Conservation (phyloP, 2,113 vertebrate species). For the Empidonax traillii region DNA sequence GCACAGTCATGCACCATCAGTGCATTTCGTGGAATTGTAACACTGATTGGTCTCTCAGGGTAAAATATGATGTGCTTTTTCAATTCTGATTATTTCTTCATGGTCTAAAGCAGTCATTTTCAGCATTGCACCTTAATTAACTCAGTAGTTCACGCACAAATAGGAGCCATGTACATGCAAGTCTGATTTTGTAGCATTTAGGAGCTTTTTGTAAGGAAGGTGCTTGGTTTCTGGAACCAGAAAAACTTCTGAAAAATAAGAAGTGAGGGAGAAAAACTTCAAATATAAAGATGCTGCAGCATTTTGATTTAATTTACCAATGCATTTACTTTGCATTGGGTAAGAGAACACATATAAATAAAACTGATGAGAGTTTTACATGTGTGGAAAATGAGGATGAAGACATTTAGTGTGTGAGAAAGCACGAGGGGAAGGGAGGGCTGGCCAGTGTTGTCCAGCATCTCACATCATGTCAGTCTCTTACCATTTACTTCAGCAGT, state of each 20-base stretch:
- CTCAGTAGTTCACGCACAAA: not conserved
- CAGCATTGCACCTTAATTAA: not conserved
- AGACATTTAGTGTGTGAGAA: not conserved
- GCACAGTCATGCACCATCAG: not conserved
- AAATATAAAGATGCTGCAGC: not conserved
- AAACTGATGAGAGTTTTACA: not conserved
- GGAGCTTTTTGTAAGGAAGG: not conserved
- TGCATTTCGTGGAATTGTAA: not conserved
- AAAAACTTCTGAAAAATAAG: not conserved
- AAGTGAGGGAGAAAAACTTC: not conserved
- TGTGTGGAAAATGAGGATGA: not conserved
- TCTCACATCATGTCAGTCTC: not conserved
- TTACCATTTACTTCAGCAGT: constrained; percentile 9
- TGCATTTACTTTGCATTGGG: not conserved
- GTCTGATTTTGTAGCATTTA: not conserved
- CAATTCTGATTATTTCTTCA: not conserved
- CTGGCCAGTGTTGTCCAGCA: not conserved
- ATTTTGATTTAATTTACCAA: not conserved
- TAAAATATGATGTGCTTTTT: not conserved
- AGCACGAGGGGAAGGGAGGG: not conserved
- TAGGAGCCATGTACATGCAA: not conserved
- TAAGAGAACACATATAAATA: not conserved
- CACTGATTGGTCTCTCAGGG: not conserved
- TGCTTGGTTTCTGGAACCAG: not conserved
- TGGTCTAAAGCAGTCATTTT: not conserved